These are phyloP conservation scores for Basileuterus tristriatus DNA, from an alignment of 2,797 vertebrate genomes.

Conservation along the genomic window DNA sequence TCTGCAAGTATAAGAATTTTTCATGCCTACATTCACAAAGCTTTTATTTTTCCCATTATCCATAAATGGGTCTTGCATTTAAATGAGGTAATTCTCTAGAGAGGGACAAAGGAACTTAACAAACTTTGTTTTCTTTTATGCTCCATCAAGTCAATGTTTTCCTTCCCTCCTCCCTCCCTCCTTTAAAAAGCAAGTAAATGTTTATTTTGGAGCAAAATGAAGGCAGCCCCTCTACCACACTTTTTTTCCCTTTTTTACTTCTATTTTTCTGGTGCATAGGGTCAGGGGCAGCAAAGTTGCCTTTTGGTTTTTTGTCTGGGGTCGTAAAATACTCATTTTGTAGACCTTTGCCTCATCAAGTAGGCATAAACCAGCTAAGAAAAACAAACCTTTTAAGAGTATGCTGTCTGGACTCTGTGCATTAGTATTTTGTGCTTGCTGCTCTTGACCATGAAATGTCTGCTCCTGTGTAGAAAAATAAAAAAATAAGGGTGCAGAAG, in stretches of 20 bases:
- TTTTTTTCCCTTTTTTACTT: background rate
- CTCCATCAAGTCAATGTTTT: background rate
- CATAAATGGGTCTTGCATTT: background rate
- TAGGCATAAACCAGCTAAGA: background rate
- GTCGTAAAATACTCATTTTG: background rate
- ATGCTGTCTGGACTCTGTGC: background rate
- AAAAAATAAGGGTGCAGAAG: background rate
- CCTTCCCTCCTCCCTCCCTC: background rate
- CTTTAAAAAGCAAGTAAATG: conserved; percentile 1
- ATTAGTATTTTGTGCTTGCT: background rate
- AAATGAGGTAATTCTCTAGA: background rate
- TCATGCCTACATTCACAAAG: background rate
- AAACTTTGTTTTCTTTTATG: background rate
- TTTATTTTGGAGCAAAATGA: conserved; percentile 16
- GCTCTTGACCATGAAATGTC: background rate
- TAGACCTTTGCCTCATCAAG: background rate
- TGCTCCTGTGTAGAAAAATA: background rate
- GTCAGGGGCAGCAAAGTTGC: background rate
- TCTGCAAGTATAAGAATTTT: background rate
- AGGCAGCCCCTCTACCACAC: background rate
- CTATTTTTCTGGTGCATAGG: background rate
- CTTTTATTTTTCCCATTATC: conserved; percentile 13
- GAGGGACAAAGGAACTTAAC: background rate
- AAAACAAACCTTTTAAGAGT: background rate
- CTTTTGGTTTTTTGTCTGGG: background rate